These are phyloP conservation scores for Neopipo cinnamomea DNA, from an alignment of 2,113 vertebrate genomes.

Conservation along the genomic window DNA sequence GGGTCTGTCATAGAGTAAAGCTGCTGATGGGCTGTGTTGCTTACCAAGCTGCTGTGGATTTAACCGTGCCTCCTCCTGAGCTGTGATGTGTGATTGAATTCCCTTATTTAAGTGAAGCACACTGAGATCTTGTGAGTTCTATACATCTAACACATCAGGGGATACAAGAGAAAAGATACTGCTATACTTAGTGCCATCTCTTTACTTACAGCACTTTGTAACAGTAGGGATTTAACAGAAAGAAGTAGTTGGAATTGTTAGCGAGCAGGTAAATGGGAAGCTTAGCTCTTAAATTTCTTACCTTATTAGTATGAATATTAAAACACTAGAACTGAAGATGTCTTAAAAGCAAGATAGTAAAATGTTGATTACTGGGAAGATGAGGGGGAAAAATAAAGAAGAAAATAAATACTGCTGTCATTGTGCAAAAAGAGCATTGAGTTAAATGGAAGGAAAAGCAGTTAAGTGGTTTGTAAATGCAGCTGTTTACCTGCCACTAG, in stretches of 20 bases:
- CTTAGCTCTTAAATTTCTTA: neutral
- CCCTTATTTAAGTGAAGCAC: neutral
- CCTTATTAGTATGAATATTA: neutral
- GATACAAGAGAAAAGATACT: neutral
- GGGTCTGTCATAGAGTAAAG: conserved; percentile 50
- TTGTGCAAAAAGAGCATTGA: neutral
- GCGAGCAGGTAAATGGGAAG: neutral
- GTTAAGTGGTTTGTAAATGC: neutral
- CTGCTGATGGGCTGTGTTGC: conserved; percentile 34
- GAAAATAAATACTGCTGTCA: neutral
- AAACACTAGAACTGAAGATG: neutral
- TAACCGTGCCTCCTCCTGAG: neutral
- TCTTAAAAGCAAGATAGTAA: neutral
- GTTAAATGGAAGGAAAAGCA: neutral
- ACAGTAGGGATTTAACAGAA: neutral
- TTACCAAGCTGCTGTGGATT: conserved; percentile 1
- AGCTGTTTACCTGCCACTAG: neutral
- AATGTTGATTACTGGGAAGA: neutral
- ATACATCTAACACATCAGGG: neutral
- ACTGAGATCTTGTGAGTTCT: neutral
- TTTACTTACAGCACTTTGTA: neutral
- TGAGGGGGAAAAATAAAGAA: neutral
- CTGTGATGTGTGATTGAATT: conserved; percentile 19
- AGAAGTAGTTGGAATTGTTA: neutral
- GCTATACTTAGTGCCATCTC: neutral